Conservation (phyloP, 2,113 vertebrate genomes). For the Danio rerio region DNA sequence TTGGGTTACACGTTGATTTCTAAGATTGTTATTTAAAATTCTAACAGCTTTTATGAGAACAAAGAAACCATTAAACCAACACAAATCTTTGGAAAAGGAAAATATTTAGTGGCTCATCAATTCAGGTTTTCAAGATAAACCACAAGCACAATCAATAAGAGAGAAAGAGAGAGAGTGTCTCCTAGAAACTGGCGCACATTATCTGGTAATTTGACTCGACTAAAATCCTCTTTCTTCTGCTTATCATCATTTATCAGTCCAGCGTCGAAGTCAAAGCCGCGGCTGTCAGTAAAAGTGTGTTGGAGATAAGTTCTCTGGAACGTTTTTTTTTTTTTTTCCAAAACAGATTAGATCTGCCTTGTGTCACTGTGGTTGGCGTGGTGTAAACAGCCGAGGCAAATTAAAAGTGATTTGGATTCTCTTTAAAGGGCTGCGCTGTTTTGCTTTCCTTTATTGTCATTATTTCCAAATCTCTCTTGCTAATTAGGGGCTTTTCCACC, state of each 20-base stretch:
- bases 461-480: conserved; percentile 14
- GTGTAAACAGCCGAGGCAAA: conserved; percentile 35
- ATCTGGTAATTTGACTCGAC: conserved; percentile 60
- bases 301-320: conserved; percentile 59
- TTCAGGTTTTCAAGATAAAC: neutral
- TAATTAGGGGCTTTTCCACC: conserved; percentile 34
- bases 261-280: conserved; percentile 22
- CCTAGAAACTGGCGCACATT: neutral
- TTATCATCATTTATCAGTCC: conserved; percentile 63
- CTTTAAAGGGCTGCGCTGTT: neutral
- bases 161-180: neutral
- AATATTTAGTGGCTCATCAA: conserved; percentile 1
- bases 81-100: neutral
- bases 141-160: neutral
- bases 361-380: conserved; percentile 38
- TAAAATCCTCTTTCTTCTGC: conserved; percentile 34
- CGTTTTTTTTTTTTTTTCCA: conserved; percentile 59
- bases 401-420: conserved; percentile 25
- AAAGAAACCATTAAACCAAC: too few relatives aligned
- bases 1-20: too few relatives aligned
- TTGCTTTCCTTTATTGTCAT: conserved; percentile 6
- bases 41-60: too few relatives aligned
- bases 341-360: conserved; percentile 58
- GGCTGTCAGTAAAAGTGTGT: conserved; percentile 51
- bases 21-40: too few relatives aligned